Percentiles rank a stretch among this genome's conserved stretches.
Evolutionary conservation across 1,140 invertebrate genomes (phyloP).

Genomic region (Saccostrea glomerata): DNA sequence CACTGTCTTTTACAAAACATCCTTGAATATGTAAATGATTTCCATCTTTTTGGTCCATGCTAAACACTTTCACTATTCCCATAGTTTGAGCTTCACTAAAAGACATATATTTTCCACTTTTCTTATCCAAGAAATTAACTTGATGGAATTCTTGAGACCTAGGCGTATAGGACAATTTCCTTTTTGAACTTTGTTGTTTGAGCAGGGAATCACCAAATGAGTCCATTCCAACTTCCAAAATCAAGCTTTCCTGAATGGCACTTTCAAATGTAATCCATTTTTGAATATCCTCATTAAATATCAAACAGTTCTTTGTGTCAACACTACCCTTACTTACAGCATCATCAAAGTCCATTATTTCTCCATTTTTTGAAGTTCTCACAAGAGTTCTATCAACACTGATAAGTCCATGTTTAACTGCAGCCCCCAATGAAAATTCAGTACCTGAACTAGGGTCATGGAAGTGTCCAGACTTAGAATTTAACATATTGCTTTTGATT

Average conservation of each 20-base stretch:
- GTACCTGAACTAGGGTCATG: constrained; percentile 68
- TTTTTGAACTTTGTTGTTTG: neutral
- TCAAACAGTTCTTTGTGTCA: constrained; percentile 4
- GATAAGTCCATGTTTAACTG: constrained; percentile 67
- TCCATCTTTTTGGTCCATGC: constrained; percentile 41
- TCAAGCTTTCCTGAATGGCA: constrained; percentile 25
- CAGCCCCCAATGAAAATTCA: constrained; percentile 64
- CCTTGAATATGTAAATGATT: constrained; percentile 43
- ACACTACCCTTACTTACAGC: constrained; percentile 83
- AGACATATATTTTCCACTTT: constrained; percentile 36
- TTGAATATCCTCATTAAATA: constrained; percentile 7
- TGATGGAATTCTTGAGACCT: neutral
- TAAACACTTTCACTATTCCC: constrained; percentile 52
- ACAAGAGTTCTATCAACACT: constrained; percentile 40
- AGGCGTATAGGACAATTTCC: constrained; percentile 4
- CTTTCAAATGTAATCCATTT: constrained; percentile 16
- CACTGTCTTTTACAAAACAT: constrained; percentile 68
- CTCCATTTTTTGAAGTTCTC: constrained; percentile 80
- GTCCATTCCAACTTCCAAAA: constrained; percentile 29
- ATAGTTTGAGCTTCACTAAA: constrained; percentile 50
- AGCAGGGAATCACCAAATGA: neutral
- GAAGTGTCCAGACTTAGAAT: constrained; percentile 86
- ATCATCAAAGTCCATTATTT: constrained; percentile 78
- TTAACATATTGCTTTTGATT: constrained; percentile 69
- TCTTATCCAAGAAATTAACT: constrained; percentile 42